Base-by-base conservation (phyloP, 23 tunicate species). In the Phallusia fumigata region DNA sequence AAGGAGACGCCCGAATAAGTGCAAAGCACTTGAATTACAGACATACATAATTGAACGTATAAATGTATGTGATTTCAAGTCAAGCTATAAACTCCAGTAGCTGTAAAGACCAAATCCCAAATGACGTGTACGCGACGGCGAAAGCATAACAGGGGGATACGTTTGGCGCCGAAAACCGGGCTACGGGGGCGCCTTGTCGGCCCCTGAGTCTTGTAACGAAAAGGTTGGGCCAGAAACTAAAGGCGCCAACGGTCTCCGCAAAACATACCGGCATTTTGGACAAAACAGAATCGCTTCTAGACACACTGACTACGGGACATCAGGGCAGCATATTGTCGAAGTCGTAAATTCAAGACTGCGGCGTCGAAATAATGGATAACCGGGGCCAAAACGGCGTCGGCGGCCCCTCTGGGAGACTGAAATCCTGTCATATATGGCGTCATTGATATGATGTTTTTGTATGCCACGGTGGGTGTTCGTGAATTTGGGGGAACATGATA, bases 131-230 rank as follows among this genome's bases (percentile, higher is more conserved):
- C 47, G 47, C 5, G 47, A 40, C 47, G 47, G 47, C 47, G 47
- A 40, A 40, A 40, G 47, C 47, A 40, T 40, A 40, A 40, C 47
- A 40, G 47, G 47, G 47, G 69, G 69, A 58, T 58, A 24, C 26
- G 28, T 58, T 58, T 58, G 69, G 69, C 69, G 69, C 69, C 69
- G 11, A 58, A 24, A 24, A 58, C 8, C 28, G 69, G 69, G 28
- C 28, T 24, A 22, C 69, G 69, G 69, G 69, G 69, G 69, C 69
- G 69, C 69, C 69, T 58, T 22, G 69, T 22, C 69, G 28, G 26
- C 28, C 69, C 69, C 69, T 22, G 28, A 58, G 28, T 58, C 69
- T 22, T 24, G 69, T 21, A 21, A 24, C 69, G 69, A 58, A 58
- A 58, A 58, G 28, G 69, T 22, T 58, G 26, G 69, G 69, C 26